Evolutionary conservation across 2,888 invertebrate genomes (phyloP), one percentile per base, ranked within the genome.

Genomic region (Limenitis camilla): DNA sequence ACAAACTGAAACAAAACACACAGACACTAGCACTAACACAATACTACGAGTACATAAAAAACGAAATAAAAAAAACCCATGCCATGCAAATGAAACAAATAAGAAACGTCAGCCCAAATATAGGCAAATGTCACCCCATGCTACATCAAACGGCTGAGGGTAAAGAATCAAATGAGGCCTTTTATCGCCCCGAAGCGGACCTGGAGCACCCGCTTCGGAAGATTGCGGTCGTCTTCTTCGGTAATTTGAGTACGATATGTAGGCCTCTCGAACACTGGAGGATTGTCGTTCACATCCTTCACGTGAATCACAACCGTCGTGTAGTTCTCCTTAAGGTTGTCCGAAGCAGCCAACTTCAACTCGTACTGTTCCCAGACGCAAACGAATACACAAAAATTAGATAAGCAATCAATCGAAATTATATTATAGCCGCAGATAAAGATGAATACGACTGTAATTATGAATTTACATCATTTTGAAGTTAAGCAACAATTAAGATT

Each of bases 221-320:
- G 90, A 83, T 96, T 96, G 71, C 96, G 91, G 89, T 97, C 96
- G 77, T 97, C 97, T 83, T 97, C 97, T 84, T 97, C 97, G 40
- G 96, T 97, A 84, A 97, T 97, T 88, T 97, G 96, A 47, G 97
- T 96, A 74, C 96, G 92, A 89, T 97, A 97, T 52, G 96, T 96
- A 48, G 97, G 96, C 63, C 96, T 89, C 84, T 96, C 96, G 86
- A 99, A 99, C 66, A 96, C 96, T 3, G 98, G 98, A 40, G 97
- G 96, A 89, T 98, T 98, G 90, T 99, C 98, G 86, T 98, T 98
- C 64, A 98, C 97, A 81, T 99, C 98, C 88, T 96, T 97, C 69
- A 98, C 96, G 85, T 97, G 96, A 73, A 98, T 97, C 73, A 97
- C 96, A 63, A 98, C 97, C 38, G 96, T 97, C 40, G 97, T 97